Evolutionary conservation across 1,140 invertebrate species (phyloP).

Genomic region (Oryzaephilus surinamensis): DNA sequence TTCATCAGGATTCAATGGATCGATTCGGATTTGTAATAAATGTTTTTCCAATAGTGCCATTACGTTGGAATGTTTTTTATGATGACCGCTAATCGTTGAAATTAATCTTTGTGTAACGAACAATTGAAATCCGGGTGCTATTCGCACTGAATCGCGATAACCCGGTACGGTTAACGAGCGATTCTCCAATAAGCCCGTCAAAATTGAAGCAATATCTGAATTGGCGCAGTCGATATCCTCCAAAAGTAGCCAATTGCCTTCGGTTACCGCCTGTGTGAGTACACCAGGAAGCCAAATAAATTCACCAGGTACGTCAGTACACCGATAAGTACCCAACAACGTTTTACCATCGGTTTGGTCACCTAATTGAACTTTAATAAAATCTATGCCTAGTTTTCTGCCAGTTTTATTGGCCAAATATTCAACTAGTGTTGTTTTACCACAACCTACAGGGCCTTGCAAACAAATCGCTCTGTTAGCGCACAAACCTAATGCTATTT

Average conservation of each 20-base stretch:
- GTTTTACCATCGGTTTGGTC: slow-evolving; percentile 98
- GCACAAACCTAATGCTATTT: slow-evolving; percentile 62
- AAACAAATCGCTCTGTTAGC: slow-evolving; percentile 64
- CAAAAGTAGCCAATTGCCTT: slow-evolving; percentile 85
- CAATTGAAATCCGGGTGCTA: slow-evolving; percentile 77
- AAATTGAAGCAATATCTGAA: slow-evolving; percentile 80
- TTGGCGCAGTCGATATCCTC: slow-evolving; percentile 94
- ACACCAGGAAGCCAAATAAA: slow-evolving; percentile 94
- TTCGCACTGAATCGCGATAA: slow-evolving; percentile 67
- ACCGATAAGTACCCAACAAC: slow-evolving; percentile 87
- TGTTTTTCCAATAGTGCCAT: slow-evolving; percentile 67
- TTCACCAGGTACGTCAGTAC: slow-evolving; percentile 93
- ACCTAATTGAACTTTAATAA: slow-evolving; percentile 83
- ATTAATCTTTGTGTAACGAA: slow-evolving; percentile 76
- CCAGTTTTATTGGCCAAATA: slow-evolving; percentile 75
- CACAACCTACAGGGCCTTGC: slow-evolving; percentile 85
- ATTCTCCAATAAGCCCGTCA: slow-evolving; percentile 78
- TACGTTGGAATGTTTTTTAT: slow-evolving; percentile 52
- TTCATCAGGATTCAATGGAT: slow-evolving; percentile 66
- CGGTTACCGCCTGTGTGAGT: slow-evolving; percentile 75
- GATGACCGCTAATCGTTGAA: slow-evolving; percentile 43
- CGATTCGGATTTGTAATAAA: slow-evolving; percentile 70
- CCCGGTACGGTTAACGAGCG: slow-evolving; percentile 75
- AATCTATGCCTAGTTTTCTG: slow-evolving; percentile 40
- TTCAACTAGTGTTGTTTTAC: slow-evolving; percentile 88